Base-by-base conservation (phyloP, 2,888 invertebrate species). In the Papilio protenor region DNA sequence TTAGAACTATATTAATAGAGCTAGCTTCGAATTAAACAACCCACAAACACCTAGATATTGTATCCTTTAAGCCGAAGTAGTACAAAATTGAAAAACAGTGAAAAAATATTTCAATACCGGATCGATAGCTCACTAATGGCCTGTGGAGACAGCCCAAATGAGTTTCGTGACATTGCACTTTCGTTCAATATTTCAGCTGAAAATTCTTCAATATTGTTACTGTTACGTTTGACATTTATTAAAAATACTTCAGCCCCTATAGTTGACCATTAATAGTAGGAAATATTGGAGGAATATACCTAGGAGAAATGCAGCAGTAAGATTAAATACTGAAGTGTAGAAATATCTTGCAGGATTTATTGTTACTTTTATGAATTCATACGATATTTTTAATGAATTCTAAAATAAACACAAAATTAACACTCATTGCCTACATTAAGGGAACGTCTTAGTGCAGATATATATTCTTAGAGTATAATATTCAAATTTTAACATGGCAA, bases 121-220 rank as follows among this genome's bases (percentile, higher is more conserved):
- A 72, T 18, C 49, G n/a, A 72, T 72, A 73, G 55, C 73, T 21
- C 12, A 27, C 73, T 55, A 66, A 47, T 69, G 77, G 66, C 66
- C 69, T 73, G 66, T 47, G 52, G 69, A 14, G 66, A 27, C 55
- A 55, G 11, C 45, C 66, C 47, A 77, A 66, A 77, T 77, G 77
- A 77, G 73, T 66, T 69, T 14, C 23, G 64, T 77, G 77, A 77
- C 77, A 55, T 27, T 69, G 77, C 77, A 55, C 47, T 77, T 77
- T 77, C 45, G 45, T 12, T 69, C 55, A 69, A 55, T 40, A 73
- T 66, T 77, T 72, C 73, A 69, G 47, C 16, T 33, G 33, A 73
- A 73, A 77, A 73, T 49, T 21, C n/a, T 45, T 21, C 33, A 77
- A 55, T 33, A 59, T 72, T 45, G 64, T 55, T 73, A 16, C 45